Percentiles rank a stretch among this genome's conserved stretches.
phyloP scores from a whole-genome alignment of 2,797 vertebrate genomes.

The Cynodonichthys magdalenae region DNA sequence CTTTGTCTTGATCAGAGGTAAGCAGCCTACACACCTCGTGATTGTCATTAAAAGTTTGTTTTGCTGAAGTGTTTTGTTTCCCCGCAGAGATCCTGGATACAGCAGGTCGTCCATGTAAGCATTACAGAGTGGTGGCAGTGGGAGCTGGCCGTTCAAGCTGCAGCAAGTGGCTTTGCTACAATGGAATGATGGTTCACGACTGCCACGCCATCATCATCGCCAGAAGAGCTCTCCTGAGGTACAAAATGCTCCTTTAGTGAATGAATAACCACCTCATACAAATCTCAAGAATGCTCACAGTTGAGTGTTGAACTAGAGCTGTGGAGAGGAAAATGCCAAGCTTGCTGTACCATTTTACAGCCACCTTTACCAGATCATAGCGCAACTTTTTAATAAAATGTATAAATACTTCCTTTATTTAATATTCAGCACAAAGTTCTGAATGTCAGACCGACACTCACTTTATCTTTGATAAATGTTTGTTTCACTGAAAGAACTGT shows the following conservation, averaged over 20 bases:
- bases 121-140: conserved; percentile 78
- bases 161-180: conserved; percentile 74
- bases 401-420: background rate
- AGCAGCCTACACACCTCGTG: conserved; percentile 2
- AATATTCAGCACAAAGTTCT: conserved; percentile 5
- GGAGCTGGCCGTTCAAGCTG: conserved; percentile 74
- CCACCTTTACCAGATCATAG: background rate
- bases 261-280: background rate
- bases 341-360: background rate
- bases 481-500: conserved; percentile 12
- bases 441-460: background rate
- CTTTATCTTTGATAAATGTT: conserved; percentile 1
- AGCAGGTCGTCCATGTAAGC: conserved; percentile 42
- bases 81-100: conserved; percentile 60
- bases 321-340: background rate
- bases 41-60: background rate
- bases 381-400: background rate
- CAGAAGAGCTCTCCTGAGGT: conserved; percentile 81
- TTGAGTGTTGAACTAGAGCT: background rate
- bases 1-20: conserved; percentile 80
- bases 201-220: conserved; percentile 79
- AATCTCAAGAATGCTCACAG: conserved; percentile 1
- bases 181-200: conserved; percentile 80
- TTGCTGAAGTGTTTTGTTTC: background rate
- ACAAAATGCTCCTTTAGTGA: conserved; percentile 1